Evolutionary conservation across 2,113 vertebrate genomes (phyloP).

Genomic region (Epinephelus fuscoguttatus): DNA sequence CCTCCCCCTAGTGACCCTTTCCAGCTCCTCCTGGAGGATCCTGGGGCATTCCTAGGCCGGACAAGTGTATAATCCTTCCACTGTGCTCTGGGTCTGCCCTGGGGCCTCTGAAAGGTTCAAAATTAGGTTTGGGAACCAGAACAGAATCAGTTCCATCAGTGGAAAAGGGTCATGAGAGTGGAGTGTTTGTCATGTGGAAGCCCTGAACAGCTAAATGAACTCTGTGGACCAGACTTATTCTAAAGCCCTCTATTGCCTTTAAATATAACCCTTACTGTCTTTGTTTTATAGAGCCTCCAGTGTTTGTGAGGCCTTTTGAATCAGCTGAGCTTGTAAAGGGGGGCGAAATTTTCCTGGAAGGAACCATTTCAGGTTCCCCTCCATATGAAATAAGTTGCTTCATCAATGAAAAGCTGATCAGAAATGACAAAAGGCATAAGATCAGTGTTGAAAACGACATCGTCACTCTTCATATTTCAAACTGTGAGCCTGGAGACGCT

Average conservation of each 20-base stretch:
- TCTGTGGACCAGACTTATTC: constrained; percentile 36
- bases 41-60: no score
- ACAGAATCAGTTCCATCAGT: no score
- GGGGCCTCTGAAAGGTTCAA: no score
- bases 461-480: constrained; percentile 89
- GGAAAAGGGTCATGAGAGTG: not conserved
- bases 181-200: not conserved
- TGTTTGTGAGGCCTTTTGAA: constrained; percentile 91
- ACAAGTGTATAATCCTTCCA: no score
- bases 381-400: constrained; percentile 94
- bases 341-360: constrained; percentile 90
- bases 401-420: constrained; percentile 89
- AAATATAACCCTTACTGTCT: constrained; percentile 20
- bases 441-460: constrained; percentile 87
- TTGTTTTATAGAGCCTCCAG: constrained; percentile 88
- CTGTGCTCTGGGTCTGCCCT: no score
- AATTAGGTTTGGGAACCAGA: no score
- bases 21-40: no score
- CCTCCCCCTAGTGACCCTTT: no score
- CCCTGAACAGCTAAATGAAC: constrained; percentile 1
- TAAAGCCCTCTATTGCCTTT: not conserved
- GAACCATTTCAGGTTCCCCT: constrained; percentile 89
- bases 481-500: constrained; percentile 89
- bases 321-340: constrained; percentile 91
- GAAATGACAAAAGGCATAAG: constrained; percentile 90